These are phyloP conservation scores for Nasonia oneida DNA, from an alignment of 2,888 invertebrate genomes.

Conservation along the genomic window DNA sequence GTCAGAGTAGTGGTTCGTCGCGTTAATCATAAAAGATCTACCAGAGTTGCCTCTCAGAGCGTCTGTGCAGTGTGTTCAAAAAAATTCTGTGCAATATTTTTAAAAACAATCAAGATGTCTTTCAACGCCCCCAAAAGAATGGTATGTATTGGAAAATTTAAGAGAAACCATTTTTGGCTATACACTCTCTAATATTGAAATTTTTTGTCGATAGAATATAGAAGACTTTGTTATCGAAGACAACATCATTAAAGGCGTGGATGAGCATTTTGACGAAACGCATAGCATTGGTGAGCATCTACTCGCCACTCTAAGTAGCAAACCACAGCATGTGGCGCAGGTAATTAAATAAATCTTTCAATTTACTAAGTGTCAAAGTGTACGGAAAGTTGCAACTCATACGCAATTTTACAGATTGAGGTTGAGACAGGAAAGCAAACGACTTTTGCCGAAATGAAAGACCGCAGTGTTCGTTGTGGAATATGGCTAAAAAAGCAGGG, in stretches of 20 bases:
- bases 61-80: not conserved
- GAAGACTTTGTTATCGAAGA: too few species aligned
- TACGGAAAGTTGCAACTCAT: too few species aligned
- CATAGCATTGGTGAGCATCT: too few species aligned
- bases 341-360: too few species aligned
- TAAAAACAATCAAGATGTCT: not conserved
- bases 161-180: too few species aligned
- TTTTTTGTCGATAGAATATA: too few species aligned
- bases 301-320: too few species aligned
- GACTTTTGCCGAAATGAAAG: constrained; percentile 66
- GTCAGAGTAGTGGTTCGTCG: not conserved
- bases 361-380: too few species aligned
- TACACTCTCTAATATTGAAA: too few species aligned
- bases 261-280: too few species aligned
- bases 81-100: not conserved
- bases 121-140: not conserved
- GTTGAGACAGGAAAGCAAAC: not conserved
- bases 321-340: too few species aligned
- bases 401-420: not conserved
- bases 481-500: constrained; percentile 66
- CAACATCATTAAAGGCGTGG: too few species aligned
- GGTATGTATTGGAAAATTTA: not conserved
- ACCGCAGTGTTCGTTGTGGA: constrained; percentile 70
- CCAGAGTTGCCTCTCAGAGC: not conserved
- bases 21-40: not conserved